Percentiles rank a stretch among this genome's conserved stretches.
Evolutionary conservation across 2,113 vertebrate genomes (phyloP).

Genomic region (Theristicus caerulescens): DNA sequence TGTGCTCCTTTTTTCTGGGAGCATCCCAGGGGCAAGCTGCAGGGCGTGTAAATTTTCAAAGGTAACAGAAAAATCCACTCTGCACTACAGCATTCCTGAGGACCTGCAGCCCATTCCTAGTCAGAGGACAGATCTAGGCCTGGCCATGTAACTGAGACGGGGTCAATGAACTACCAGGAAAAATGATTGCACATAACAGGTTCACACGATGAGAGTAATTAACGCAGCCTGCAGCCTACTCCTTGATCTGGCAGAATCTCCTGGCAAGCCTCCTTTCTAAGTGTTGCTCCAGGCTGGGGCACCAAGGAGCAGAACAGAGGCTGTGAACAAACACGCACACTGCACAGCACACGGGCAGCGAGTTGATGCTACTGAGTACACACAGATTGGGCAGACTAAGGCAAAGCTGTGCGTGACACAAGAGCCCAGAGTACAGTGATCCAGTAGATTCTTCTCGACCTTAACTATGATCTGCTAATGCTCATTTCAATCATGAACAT

Average conservation of each 20-base stretch:
- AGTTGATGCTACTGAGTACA: background rate
- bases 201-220: background rate
- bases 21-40: background rate
- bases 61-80: background rate
- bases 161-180: constrained; percentile 7
- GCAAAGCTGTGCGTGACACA: background rate
- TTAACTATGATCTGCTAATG: background rate
- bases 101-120: background rate
- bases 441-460: background rate
- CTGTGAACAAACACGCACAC: background rate
- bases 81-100: background rate
- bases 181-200: background rate
- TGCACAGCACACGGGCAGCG: fast-evolving
- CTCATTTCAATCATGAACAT: background rate
- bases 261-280: background rate
- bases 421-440: background rate
- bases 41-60: background rate
- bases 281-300: background rate
- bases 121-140: background rate
- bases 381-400: background rate
- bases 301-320: background rate
- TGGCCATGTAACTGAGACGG: background rate
- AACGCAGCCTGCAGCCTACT: background rate
- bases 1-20: background rate
- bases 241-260: background rate